phyloP scores from a whole-genome alignment of 2,797 vertebrate species.

The Tamandua tetradactyla region DNA sequence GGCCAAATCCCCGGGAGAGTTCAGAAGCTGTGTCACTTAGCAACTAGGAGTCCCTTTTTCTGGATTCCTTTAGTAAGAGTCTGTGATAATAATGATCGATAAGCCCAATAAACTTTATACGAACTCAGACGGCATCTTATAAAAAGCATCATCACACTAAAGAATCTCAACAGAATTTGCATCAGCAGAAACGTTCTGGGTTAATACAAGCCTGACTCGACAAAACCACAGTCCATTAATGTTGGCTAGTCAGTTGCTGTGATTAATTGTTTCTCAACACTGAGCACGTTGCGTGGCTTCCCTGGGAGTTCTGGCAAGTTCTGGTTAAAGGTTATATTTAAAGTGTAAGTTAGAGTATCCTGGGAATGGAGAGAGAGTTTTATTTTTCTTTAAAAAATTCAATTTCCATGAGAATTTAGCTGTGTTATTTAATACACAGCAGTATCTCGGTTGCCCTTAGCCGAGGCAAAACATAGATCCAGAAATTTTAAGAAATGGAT shows the following conservation, averaged over 20 bases:
- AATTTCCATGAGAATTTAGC: background rate
- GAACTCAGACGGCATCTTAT: background rate
- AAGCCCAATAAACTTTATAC: background rate
- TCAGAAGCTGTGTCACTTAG: background rate
- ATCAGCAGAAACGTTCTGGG: background rate
- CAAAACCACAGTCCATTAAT: background rate
- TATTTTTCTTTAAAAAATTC: background rate
- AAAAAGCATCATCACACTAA: background rate
- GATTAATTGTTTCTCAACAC: background rate
- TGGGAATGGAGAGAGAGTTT: background rate
- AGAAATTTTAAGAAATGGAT: conserved; percentile 10
- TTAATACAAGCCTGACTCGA: background rate
- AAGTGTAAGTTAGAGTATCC: background rate
- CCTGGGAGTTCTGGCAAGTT: background rate
- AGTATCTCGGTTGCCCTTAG: conserved; percentile 29
- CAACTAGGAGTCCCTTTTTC: background rate
- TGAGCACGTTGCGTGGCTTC: background rate
- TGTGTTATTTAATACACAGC: background rate
- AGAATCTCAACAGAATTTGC: background rate
- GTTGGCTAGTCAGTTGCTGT: background rate
- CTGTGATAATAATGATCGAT: background rate
- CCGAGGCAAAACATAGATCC: background rate
- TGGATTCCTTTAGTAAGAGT: background rate
- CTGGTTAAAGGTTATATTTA: background rate
- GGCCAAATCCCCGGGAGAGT: background rate